These are phyloP conservation scores for Penaeus vannamei DNA, from an alignment of 1,140 invertebrate species.

Conservation along the genomic window DNA sequence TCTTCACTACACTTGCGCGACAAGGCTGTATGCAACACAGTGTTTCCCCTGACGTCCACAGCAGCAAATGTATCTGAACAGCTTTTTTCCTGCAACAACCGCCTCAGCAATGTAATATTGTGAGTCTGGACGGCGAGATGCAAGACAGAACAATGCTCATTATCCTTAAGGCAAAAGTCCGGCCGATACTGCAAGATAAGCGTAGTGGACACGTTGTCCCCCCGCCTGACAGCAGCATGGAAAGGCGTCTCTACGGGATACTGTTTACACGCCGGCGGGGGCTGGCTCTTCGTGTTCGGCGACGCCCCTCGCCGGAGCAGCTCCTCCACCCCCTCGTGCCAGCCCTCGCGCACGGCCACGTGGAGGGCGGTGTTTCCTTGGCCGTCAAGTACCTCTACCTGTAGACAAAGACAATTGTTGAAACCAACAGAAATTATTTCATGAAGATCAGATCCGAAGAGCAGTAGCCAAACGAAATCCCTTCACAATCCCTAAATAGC, in stretches of 20 bases:
- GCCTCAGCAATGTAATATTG: background rate
- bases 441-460: too few species aligned
- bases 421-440: too few species aligned
- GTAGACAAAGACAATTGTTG: background rate
- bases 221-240: conserved; percentile 7
- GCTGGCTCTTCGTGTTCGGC: background rate
- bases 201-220: background rate
- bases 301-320: background rate
- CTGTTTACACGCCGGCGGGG: background rate
- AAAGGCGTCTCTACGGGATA: conserved; percentile 13
- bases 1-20: background rate
- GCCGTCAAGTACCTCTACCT: background rate
- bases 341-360: background rate
- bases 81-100: background rate
- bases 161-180: conserved; percentile 34
- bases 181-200: background rate
- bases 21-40: background rate
- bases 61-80: conserved; percentile 9
- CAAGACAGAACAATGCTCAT: background rate
- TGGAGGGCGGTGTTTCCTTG: background rate
- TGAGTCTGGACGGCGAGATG: conserved; percentile 30
- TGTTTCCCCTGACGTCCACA: background rate
- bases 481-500: too few species aligned
- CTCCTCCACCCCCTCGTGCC: background rate
- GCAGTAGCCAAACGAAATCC: too few species aligned